These are phyloP conservation scores for Oryzias dopingdopingensis DNA, from an alignment of 2,797 vertebrate genomes.

Conservation along the genomic window DNA sequence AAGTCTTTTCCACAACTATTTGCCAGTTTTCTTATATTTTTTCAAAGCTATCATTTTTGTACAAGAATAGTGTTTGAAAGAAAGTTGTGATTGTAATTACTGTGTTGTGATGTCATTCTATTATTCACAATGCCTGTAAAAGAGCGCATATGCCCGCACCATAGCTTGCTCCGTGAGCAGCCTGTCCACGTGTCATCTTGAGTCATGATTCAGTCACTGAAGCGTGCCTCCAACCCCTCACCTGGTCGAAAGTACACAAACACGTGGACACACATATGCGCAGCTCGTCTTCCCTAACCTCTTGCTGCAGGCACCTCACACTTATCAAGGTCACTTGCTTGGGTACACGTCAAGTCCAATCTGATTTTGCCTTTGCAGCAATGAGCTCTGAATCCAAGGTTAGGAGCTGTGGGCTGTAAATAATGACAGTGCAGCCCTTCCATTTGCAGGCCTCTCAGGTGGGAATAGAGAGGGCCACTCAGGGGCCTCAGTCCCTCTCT, in stretches of 20 bases:
- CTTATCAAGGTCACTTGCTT: conserved; percentile 77
- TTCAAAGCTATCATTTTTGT: too few species aligned
- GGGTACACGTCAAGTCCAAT: conserved; percentile 75
- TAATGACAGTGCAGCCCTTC: conserved; percentile 72
- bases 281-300: conserved; percentile 58
- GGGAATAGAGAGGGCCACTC: conserved; percentile 68
- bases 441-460: conserved; percentile 75
- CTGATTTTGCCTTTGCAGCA: conserved; percentile 64
- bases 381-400: conserved; percentile 77
- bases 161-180: conserved; percentile 10
- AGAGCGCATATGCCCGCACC: conserved; percentile 29
- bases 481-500: conserved; percentile 55
- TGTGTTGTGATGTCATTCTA: not conserved
- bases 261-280: conserved; percentile 7
- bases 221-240: conserved; percentile 13
- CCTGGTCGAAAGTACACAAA: conserved; percentile 40
- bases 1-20: too few species aligned
- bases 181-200: conserved; percentile 43
- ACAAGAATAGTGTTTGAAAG: not conserved
- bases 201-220: conserved; percentile 54
- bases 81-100: not conserved
- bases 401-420: conserved; percentile 75
- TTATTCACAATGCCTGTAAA: conserved; percentile 8
- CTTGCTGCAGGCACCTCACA: conserved; percentile 71
- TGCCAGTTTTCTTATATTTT: too few species aligned